A percentile compares a stretch with the other conserved stretches of the same genome.
phyloP scores from a whole-genome alignment of 2,113 vertebrate genomes.

The Tetrao urogallus region DNA sequence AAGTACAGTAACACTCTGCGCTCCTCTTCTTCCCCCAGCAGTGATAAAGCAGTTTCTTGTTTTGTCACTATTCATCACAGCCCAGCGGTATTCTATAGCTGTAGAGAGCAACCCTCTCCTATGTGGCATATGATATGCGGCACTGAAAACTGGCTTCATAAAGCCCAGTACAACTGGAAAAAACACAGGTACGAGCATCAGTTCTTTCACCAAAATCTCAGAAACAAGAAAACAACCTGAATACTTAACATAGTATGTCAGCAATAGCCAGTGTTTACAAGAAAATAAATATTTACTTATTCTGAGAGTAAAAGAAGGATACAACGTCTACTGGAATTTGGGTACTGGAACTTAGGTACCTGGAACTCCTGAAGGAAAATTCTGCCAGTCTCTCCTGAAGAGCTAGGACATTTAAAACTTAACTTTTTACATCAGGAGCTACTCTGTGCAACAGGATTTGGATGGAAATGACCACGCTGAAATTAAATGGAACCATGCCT shows the following conservation, averaged over 20 bases:
- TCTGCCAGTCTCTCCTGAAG: not conserved
- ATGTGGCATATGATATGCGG: not conserved
- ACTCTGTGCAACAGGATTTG: not conserved
- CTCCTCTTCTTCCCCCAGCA: not conserved
- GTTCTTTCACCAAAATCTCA: not conserved
- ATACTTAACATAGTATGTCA: not conserved
- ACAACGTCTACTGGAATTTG: not conserved
- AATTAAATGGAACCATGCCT: not conserved
- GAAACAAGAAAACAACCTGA: not conserved
- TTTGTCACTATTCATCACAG: not conserved
- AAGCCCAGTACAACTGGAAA: not conserved
- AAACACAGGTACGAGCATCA: not conserved
- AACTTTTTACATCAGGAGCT: not conserved
- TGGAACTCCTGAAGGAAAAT: not conserved
- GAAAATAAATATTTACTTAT: not conserved
- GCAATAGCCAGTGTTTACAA: not conserved
- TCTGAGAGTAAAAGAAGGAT: not conserved
- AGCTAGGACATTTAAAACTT: not conserved
- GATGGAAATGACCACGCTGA: not conserved
- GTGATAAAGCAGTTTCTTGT: not conserved
- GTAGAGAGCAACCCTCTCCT: not conserved
- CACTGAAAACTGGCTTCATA: not conserved
- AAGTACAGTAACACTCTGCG: rapidly evolving
- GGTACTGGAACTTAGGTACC: not conserved
- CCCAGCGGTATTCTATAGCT: not conserved